Evolutionary conservation across 2,113 vertebrate genomes (phyloP).

Genomic region (Pitta sordida): DNA sequence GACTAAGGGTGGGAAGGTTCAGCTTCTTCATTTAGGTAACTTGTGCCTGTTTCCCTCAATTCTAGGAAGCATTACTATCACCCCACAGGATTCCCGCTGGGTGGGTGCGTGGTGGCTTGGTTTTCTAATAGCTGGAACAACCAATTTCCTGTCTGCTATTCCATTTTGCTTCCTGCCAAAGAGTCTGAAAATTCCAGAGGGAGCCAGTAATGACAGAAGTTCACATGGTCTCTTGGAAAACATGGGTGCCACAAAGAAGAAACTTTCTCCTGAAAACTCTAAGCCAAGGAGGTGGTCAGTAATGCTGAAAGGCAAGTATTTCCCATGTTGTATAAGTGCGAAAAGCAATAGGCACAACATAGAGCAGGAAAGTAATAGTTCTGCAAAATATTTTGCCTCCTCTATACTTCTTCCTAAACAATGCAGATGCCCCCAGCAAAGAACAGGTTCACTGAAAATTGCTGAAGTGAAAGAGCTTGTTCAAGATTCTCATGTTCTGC

Average conservation of each 20-base stretch:
- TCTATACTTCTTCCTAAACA: background rate
- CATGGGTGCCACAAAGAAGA: background rate
- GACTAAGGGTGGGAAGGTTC: background rate
- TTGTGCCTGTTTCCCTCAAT: background rate
- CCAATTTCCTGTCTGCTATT: conserved; percentile 75
- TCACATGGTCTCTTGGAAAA: background rate
- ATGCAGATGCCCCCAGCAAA: background rate
- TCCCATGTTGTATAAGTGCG: background rate
- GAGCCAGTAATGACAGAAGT: background rate
- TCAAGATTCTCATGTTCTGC: background rate
- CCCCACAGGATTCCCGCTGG: conserved; percentile 88
- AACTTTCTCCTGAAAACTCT: background rate
- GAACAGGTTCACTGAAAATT: background rate
- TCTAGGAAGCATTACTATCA: conserved; percentile 83
- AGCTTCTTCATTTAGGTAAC: background rate
- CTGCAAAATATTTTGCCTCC: background rate
- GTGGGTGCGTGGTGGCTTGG: conserved; percentile 96
- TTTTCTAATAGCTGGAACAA: conserved; percentile 75
- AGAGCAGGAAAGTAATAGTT: background rate
- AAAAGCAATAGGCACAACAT: background rate
- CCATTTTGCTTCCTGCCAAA: conserved; percentile 91
- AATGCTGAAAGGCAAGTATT: conserved; percentile 60
- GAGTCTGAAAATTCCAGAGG: conserved; percentile 64
- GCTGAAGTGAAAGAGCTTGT: background rate
- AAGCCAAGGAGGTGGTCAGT: background rate